These are phyloP conservation scores for Oncorhynchus clarkii DNA, from an alignment of 2,113 vertebrate species.

Conservation along the genomic window DNA sequence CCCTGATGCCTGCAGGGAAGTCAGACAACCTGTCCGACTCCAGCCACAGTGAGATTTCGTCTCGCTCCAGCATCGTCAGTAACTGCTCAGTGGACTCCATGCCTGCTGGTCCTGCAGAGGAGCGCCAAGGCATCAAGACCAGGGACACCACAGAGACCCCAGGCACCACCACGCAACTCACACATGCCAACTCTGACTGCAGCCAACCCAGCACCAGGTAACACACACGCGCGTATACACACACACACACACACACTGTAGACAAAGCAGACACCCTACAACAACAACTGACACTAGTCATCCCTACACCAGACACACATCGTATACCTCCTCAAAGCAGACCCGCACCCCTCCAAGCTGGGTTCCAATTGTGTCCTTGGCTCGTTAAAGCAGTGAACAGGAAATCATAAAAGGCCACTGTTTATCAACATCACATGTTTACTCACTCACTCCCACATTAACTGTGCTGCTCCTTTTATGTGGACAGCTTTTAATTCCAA, in stretches of 20 bases:
- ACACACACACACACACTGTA: background rate
- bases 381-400: constrained; percentile 47
- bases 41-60: constrained; percentile 94
- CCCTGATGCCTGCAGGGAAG: constrained; percentile 78
- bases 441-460: constrained; percentile 22
- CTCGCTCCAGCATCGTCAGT: constrained; percentile 89
- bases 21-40: constrained; percentile 90
- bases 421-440: constrained; percentile 49
- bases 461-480: background rate
- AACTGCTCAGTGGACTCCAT: constrained; percentile 90
- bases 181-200: constrained; percentile 65
- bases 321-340: background rate
- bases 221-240: background rate
- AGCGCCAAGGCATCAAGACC: constrained; percentile 70
- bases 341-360: constrained; percentile 27
- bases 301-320: background rate
- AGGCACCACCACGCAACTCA: constrained; percentile 46
- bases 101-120: constrained; percentile 76
- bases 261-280: too few relatives aligned
- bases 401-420: constrained; percentile 41
- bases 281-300: too few relatives aligned
- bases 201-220: constrained; percentile 82
- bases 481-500: constrained; percentile 42
- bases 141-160: background rate
- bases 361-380: constrained; percentile 39